These are phyloP conservation scores for Verasper variegatus DNA, from an alignment of 2,113 vertebrate genomes.

Conservation along the genomic window DNA sequence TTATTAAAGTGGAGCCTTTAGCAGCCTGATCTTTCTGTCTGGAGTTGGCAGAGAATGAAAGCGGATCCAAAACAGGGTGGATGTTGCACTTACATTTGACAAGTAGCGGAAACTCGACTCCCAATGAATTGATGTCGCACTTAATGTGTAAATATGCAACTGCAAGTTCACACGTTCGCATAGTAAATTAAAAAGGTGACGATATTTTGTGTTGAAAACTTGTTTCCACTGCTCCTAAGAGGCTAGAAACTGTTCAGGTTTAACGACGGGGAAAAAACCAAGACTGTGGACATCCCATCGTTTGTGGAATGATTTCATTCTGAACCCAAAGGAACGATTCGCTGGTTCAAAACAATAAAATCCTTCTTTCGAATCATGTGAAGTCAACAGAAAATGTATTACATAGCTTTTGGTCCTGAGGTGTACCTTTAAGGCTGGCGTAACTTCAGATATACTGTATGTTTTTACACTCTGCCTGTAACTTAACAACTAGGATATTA, in stretches of 20 bases:
- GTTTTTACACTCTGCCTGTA: conserved; percentile 45
- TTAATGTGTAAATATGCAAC: neutral
- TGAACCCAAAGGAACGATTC: conserved; percentile 9
- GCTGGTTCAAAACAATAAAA: conserved; percentile 43
- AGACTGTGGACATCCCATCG: conserved; percentile 3
- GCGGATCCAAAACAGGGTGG: neutral
- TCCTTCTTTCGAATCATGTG: conserved; percentile 32
- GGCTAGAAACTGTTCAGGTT: neutral
- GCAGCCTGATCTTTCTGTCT: neutral
- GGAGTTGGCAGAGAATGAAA: neutral
- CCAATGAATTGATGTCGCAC: neutral
- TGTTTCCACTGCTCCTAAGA: neutral
- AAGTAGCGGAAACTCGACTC: neutral
- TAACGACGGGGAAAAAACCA: neutral
- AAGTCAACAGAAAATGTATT: conserved; percentile 43
- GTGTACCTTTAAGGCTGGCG: conserved; percentile 44
- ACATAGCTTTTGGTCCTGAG: conserved; percentile 30
- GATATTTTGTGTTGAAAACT: neutral
- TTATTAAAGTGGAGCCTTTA: neutral
- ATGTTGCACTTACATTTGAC: neutral
- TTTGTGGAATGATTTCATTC: conserved; percentile 15
- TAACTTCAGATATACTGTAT: conserved; percentile 53
- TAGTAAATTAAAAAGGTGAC: neutral
- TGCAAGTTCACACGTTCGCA: neutral
- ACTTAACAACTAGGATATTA: conserved; percentile 60